Conservation (phyloP, 2,888 invertebrate genomes). For the Andrena fulva region DNA sequence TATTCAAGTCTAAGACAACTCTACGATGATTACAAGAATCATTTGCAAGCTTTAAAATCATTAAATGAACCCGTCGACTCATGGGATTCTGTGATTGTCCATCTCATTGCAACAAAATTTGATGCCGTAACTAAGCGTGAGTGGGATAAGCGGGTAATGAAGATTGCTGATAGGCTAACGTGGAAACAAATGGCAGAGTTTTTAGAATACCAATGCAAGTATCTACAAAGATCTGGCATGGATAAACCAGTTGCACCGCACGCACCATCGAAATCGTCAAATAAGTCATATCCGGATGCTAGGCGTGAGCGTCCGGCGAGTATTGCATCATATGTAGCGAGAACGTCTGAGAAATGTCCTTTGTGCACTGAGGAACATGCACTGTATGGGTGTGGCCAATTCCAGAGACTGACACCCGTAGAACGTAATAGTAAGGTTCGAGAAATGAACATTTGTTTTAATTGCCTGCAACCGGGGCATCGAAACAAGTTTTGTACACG, state of each 20-base stretch:
- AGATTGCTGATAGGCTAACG: background rate
- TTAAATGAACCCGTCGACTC: background rate
- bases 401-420: background rate
- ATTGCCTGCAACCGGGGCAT: background rate
- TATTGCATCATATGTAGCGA: background rate
- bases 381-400: background rate
- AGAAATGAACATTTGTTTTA: background rate
- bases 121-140: background rate
- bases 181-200: slow-evolving; percentile 3
- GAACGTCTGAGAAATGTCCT: background rate
- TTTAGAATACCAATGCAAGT: background rate
- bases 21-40: background rate
- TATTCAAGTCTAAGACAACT: background rate
- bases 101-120: background rate
- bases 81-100: background rate
- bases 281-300: background rate
- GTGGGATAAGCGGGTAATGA: background rate
- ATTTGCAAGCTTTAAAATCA: background rate
- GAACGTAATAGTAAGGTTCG: background rate
- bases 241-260: background rate
- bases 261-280: background rate
- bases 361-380: background rate
- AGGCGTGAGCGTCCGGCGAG: background rate
- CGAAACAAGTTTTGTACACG: background rate
- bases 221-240: background rate